These are phyloP conservation scores for Drosophila takahashii DNA, from an alignment of 1,140 invertebrate genomes.

Conservation along the genomic window DNA sequence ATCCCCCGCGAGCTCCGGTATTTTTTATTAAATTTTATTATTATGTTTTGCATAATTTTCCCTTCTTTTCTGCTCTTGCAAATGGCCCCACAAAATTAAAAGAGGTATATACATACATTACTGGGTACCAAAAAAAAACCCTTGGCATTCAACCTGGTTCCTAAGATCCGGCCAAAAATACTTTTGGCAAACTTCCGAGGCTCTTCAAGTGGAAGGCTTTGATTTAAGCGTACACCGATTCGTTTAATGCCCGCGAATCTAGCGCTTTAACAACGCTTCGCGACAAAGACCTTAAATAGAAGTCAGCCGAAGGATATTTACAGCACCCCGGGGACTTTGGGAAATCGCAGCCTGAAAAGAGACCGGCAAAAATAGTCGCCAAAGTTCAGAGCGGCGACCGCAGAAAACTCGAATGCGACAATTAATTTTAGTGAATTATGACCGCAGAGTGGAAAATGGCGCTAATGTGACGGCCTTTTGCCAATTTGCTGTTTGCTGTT, in stretches of 20 bases:
- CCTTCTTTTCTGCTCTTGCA: constrained; percentile 14
- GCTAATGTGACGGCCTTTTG: constrained; percentile 71
- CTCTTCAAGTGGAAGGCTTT: constrained; percentile 33
- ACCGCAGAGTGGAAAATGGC: constrained; percentile 68
- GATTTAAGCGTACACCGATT: constrained; percentile 36
- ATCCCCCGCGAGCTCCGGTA: constrained; percentile 39
- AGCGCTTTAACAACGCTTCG: constrained; percentile 22
- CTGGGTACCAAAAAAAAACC: not conserved
- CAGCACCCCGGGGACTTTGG: constrained; percentile 30
- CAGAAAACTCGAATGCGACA: constrained; percentile 67
- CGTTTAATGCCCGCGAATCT: constrained; percentile 10
- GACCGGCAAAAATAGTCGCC: constrained; percentile 5
- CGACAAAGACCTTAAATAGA: constrained; percentile 3
- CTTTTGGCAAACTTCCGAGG: constrained; percentile 17
- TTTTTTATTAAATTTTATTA: constrained; percentile 79
- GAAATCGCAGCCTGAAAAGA: constrained; percentile 14
- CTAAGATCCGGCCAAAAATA: constrained; percentile 7
- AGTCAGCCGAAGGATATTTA: constrained; percentile 36
- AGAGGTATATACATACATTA: not conserved
- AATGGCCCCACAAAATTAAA: constrained; percentile 17
- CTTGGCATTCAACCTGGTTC: not conserved
- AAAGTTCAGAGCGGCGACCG: constrained; percentile 31
- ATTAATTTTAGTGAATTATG: constrained; percentile 82
- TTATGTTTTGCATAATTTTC: constrained; percentile 78
- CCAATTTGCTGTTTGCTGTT: constrained; percentile 51